These are phyloP conservation scores for Ophioninae sp. DNA, from an alignment of 2,888 invertebrate genomes.

Conservation along the genomic window DNA sequence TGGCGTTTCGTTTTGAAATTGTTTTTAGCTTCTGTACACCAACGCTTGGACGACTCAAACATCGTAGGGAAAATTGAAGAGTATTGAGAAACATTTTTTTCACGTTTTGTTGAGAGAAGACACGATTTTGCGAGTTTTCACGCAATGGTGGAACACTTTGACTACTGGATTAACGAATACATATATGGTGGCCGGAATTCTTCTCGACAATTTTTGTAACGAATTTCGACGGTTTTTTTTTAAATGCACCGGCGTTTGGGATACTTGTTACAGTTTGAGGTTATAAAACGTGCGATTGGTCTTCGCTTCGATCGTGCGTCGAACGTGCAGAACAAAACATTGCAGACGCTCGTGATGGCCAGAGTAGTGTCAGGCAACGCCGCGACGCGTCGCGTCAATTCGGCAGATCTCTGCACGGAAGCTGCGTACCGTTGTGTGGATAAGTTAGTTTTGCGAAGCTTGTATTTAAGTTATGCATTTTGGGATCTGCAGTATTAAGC, in stretches of 20 bases:
- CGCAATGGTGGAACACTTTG: background rate
- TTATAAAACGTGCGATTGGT: constrained; percentile 20
- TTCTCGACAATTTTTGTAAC: background rate
- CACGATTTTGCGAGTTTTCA: background rate
- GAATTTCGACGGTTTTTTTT: background rate
- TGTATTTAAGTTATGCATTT: too few relatives aligned
- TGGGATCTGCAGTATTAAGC: too few relatives aligned
- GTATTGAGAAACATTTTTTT: constrained; percentile 58
- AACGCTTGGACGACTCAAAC: constrained; percentile 41
- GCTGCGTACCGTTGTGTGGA: too few relatives aligned
- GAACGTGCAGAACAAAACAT: too few relatives aligned
- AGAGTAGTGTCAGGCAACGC: too few relatives aligned
- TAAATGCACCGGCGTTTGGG: background rate
- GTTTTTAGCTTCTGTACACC: constrained; percentile 19
- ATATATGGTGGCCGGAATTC: background rate
- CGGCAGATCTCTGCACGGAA: too few relatives aligned
- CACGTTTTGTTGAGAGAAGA: background rate
- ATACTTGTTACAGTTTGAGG: background rate
- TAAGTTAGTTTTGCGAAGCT: too few relatives aligned
- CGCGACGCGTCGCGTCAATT: too few relatives aligned
- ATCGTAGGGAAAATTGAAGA: constrained; percentile 42
- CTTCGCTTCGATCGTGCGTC: too few relatives aligned
- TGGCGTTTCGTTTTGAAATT: constrained; percentile 63
- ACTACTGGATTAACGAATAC: background rate
- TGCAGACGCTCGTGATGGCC: too few relatives aligned